Evolutionary conservation across 2,797 vertebrate genomes (phyloP).

Genomic region (Danio albolineatus): DNA sequence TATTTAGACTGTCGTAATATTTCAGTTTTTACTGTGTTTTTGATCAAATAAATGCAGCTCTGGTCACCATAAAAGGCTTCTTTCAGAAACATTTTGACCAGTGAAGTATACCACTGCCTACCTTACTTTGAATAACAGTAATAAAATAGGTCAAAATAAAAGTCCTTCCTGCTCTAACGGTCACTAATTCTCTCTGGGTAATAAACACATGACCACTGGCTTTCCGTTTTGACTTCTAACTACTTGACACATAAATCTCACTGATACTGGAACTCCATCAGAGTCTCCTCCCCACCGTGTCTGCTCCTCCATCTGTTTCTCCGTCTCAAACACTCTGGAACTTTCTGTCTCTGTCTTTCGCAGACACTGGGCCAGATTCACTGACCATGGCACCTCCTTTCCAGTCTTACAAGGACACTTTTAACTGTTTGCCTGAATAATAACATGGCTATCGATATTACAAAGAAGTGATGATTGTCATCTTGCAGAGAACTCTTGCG

Average conservation of each 20-base stretch:
- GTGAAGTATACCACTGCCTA: not conserved
- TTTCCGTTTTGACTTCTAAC: constrained; percentile 9
- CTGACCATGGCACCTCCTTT: not conserved
- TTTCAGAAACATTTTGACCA: too few species aligned
- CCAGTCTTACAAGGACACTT: not conserved
- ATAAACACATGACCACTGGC: constrained; percentile 16
- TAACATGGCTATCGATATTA: not conserved
- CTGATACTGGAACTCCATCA: not conserved
- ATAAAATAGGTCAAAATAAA: not conserved
- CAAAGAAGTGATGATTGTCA: constrained; percentile 45
- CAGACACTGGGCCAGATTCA: constrained; percentile 11
- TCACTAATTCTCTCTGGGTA: constrained; percentile 24
- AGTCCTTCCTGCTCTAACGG: not conserved
- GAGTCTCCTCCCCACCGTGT: constrained; percentile 7
- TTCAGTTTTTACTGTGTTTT: too few species aligned
- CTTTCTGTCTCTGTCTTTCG: constrained; percentile 7
- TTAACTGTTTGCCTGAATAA: not conserved
- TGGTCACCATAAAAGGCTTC: too few species aligned
- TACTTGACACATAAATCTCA: constrained; percentile 24
- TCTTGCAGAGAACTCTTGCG: constrained; percentile 18
- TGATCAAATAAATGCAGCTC: too few species aligned
- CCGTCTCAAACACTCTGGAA: not conserved
- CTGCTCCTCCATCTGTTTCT: constrained; percentile 10
- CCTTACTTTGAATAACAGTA: not conserved
- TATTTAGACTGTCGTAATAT: too few species aligned